phyloP scores from a whole-genome alignment of 2,113 vertebrate genomes.

The Melanerpes formicivorus region DNA sequence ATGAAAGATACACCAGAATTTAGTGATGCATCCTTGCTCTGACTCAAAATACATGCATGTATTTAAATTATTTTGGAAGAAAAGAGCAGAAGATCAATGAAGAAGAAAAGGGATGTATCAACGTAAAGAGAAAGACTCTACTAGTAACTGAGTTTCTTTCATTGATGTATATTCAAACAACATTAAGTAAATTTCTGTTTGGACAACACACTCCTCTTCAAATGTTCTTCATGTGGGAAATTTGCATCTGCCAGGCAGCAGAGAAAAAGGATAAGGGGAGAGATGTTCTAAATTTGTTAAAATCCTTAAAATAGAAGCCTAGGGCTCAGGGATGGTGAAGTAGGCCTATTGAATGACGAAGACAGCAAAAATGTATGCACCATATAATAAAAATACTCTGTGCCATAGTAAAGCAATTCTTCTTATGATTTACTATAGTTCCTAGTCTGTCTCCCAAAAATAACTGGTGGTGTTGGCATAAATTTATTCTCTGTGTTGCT shows the following conservation, averaged over 20 bases:
- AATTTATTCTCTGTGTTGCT: background rate
- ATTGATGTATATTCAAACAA: background rate
- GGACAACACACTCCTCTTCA: background rate
- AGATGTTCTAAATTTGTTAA: background rate
- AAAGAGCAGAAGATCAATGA: background rate
- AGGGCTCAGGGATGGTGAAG: background rate
- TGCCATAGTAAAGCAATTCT: conserved; percentile 13
- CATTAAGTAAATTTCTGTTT: background rate
- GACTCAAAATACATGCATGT: background rate
- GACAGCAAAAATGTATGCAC: background rate
- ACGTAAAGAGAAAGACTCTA: background rate
- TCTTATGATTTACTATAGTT: conserved; percentile 11
- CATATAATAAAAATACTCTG: background rate
- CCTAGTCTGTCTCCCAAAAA: background rate
- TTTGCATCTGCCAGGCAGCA: background rate
- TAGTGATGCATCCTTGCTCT: background rate
- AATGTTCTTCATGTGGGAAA: background rate
- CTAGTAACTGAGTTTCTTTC: background rate
- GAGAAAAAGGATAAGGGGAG: background rate
- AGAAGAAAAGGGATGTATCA: background rate
- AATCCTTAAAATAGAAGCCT: background rate
- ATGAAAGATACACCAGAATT: background rate
- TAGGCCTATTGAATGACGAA: background rate
- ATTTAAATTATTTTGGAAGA: background rate
- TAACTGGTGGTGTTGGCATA: background rate